These are phyloP conservation scores for Petroica traversi DNA, from an alignment of 2,113 vertebrate species.

Conservation along the genomic window DNA sequence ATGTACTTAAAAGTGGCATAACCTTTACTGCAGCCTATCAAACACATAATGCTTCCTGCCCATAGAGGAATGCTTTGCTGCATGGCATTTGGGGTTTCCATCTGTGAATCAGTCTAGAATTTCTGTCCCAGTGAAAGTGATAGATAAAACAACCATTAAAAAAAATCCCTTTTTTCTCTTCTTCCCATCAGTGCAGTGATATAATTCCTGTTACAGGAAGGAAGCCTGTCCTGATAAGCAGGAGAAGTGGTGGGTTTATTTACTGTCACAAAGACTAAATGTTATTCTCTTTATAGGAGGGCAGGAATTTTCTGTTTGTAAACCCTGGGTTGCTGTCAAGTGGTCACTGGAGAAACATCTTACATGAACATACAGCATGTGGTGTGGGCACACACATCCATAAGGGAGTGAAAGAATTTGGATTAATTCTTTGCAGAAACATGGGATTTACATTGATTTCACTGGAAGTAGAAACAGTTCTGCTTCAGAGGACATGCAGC, in stretches of 20 bases:
- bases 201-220: constrained; percentile 49
- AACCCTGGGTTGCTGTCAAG: neutral
- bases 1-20: constrained; percentile 25
- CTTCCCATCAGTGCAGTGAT: constrained; percentile 55
- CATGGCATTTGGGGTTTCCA: constrained; percentile 65
- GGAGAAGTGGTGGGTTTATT: constrained; percentile 30
- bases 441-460: neutral
- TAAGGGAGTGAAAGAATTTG: neutral
- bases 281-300: neutral
- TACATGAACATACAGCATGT: neutral
- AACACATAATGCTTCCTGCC: constrained; percentile 65
- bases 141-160: constrained; percentile 14
- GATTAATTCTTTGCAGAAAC: neutral
- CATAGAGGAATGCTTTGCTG: constrained; percentile 21
- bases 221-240: neutral
- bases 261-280: neutral
- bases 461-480: neutral
- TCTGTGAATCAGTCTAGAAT: constrained; percentile 61
- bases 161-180: constrained; percentile 40
- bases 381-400: neutral
- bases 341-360: neutral
- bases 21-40: constrained; percentile 28
- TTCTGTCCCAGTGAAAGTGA: constrained; percentile 52
- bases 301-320: constrained; percentile 30
- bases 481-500: neutral